Evolutionary conservation across 35 echinoderm and acorn worm species (phyloP).

Genomic region (Heliocidaris erythrogramma): DNA sequence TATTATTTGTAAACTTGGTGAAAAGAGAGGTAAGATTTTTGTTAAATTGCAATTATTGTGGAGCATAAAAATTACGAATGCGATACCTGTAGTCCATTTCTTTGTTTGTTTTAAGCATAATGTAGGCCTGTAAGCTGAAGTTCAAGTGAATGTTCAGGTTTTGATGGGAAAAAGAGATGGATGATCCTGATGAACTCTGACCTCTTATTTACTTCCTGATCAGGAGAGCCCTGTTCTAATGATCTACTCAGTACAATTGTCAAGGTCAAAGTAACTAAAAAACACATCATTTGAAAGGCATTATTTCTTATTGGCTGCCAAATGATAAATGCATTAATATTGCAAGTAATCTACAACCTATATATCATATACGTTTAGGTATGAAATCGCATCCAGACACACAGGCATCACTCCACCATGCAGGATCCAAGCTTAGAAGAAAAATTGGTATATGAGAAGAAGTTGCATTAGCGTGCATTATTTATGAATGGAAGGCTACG

Average conservation of each 20-base stretch:
- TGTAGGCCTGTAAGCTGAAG: no score
- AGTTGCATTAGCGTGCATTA: slow-evolving; percentile 25
- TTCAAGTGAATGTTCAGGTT: no score
- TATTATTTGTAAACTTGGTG: not conserved
- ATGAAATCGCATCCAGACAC: not conserved
- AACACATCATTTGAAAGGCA: not conserved
- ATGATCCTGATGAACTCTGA: not conserved
- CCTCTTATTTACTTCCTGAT: not conserved
- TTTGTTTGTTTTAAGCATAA: no score
- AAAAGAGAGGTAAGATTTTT: not conserved
- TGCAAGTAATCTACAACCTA: not conserved
- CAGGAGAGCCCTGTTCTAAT: not conserved
- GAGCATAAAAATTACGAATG: not conserved
- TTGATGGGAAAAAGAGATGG: not conserved
- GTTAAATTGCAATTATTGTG: not conserved
- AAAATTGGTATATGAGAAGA: not conserved
- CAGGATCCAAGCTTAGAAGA: not conserved
- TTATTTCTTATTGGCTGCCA: not conserved
- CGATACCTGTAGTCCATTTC: not conserved
- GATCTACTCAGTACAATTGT: no score
- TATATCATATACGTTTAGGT: not conserved
- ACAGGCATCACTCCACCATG: not conserved
- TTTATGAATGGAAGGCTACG: slow-evolving; percentile 22
- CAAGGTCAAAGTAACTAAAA: not conserved
- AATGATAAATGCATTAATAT: not conserved